A percentile compares a stretch with the other conserved stretches of the same genome.
These are phyloP conservation scores for Tenodera sinensis DNA, from an alignment of 2,888 invertebrate species.

Conservation along the genomic window DNA sequence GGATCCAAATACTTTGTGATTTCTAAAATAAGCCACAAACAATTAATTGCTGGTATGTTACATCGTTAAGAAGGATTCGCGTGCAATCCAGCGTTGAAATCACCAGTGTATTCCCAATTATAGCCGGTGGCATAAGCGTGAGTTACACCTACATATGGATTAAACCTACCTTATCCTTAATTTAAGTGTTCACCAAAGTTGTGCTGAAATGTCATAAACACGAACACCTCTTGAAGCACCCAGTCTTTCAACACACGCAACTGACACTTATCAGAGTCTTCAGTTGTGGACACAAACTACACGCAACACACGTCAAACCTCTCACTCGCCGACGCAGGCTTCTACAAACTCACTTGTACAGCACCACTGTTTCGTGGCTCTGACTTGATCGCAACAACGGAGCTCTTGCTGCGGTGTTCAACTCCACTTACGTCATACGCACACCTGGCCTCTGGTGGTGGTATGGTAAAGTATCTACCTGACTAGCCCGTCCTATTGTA, in stretches of 20 bases:
- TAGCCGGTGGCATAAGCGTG: background rate
- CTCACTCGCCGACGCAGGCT: background rate
- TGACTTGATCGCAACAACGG: background rate
- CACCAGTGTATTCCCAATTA: background rate
- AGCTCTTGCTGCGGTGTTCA: background rate
- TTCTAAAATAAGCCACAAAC: too few relatives aligned
- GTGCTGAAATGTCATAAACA: background rate
- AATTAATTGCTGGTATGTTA: too few relatives aligned
- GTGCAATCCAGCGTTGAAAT: background rate
- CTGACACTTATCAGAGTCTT: background rate
- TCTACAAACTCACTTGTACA: background rate
- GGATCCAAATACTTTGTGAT: too few relatives aligned
- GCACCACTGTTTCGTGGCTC: background rate
- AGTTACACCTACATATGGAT: background rate
- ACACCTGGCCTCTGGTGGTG: slow-evolving; percentile 19
- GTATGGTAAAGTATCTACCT: slow-evolving; percentile 8
- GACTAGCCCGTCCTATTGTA: background rate
- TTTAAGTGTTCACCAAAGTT: background rate
- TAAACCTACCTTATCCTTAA: background rate
- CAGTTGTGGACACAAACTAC: background rate
- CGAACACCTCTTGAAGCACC: background rate
- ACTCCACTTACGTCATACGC: slow-evolving; percentile 13
- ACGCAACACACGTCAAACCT: background rate
- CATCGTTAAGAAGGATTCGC: background rate
- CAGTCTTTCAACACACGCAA: background rate